A percentile compares a stretch with the other conserved stretches of the same genome.
These are phyloP conservation scores for Heliconius ethilla DNA, from an alignment of 2,888 invertebrate genomes.

Conservation along the genomic window DNA sequence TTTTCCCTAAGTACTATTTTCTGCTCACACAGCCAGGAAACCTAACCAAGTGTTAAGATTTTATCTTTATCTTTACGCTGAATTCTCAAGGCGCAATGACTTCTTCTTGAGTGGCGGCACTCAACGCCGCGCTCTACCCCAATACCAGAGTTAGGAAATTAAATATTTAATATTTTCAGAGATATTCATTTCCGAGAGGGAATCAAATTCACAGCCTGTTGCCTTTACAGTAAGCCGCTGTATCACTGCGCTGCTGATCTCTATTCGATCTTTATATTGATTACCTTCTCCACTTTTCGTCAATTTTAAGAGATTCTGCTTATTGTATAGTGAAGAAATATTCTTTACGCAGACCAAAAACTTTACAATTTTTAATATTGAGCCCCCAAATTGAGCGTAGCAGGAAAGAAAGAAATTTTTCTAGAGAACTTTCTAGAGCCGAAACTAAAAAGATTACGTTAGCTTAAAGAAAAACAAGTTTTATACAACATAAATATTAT, in stretches of 20 bases:
- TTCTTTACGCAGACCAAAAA: neutral
- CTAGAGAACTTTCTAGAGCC: neutral
- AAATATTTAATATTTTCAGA: neutral
- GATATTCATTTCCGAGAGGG: neutral
- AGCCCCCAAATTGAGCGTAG: neutral
- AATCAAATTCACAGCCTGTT: neutral
- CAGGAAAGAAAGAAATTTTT: neutral
- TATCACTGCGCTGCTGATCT: too few relatives aligned
- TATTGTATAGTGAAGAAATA: too few relatives aligned
- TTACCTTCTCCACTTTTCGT: too few relatives aligned
- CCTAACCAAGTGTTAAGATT: neutral
- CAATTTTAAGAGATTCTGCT: too few relatives aligned
- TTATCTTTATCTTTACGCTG: too few relatives aligned
- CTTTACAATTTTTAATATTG: neutral
- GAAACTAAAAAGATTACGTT: constrained; percentile 27
- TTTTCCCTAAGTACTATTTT: too few relatives aligned
- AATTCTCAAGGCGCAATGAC: too few relatives aligned
- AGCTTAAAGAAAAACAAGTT: constrained; percentile 7
- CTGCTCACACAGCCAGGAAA: too few relatives aligned
- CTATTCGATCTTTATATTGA: too few relatives aligned
- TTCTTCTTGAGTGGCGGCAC: too few relatives aligned
- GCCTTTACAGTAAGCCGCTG: too few relatives aligned
- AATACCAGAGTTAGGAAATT: neutral
- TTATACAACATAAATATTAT: neutral
- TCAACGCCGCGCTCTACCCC: neutral